Evolutionary conservation across 2,797 vertebrate genomes (phyloP), one percentile per base, ranked within the genome.

Genomic region (Merluccius polli): DNA sequence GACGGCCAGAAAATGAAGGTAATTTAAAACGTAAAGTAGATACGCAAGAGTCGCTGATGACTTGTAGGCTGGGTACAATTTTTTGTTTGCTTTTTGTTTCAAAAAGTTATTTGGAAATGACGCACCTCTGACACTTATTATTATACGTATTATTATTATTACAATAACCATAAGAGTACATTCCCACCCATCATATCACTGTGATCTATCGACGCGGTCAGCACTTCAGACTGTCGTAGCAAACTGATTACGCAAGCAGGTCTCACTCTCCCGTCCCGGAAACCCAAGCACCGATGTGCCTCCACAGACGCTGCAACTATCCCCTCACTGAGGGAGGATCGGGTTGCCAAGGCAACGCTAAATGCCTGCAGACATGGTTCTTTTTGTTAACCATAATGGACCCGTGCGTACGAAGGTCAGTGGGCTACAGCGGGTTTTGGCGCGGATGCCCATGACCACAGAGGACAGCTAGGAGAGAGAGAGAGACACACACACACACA

Each of bases 261-360:
- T 83, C 86, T 35, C n/a, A 74, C 52, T 70, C 84, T 78, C 78
- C 83, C 21, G 5, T 88, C 85, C 86, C 81, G 78, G 88, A 90
- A 91, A 93, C 79, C 79, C 81, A 88, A 91, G 90, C 90, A 82
- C 80, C 76, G 73, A 27, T 75, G 76, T 83, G 83, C 82, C 81
- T 90, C 80, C 63, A 89, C 82, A 84, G 79, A 86, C 78, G 77
- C 85, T 86, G 88, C 85, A 85, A 83, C 87, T 85, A 81, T 85
- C 82, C 75, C 77, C 87, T 76, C 77, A 73, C 90, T 81, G 77
- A 89, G 85, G 89, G 86, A 91, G 89, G 91, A 90, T 92, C 82
- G 81, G 75, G 88, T 94, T 93, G 87, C 89, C 85, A 92, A 82
- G 91, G 92, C 85, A 67, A 94, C 85, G 84, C 79, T 90, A 92